Base-by-base conservation (phyloP, 2,888 invertebrate genomes). In the Oscheius sp. region DNA sequence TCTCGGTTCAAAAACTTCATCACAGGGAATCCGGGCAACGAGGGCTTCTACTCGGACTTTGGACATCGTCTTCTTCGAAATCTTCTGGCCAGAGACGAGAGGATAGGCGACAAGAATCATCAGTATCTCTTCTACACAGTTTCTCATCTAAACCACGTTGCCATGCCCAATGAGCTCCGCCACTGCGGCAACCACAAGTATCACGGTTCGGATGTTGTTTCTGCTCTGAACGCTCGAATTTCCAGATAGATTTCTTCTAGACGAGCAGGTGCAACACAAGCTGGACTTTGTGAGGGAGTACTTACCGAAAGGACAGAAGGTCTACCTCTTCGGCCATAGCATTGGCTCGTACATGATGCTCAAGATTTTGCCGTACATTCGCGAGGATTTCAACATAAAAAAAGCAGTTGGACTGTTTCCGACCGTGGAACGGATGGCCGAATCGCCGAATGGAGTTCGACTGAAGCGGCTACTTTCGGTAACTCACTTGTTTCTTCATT, bases 11-110 rank as follows among this genome's bases (percentile, higher is more conserved):
- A 42, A 21, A 10, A 42, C 9, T 3, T 58, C 10, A 10, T 68
- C 74, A 9, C 74, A 80, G 86, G 86, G 5, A 86, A 86, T 71
- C 86, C 86, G 1, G 86, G 86, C 37, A 86, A 86, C 79, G 86
- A 87, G 42, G 79, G 79, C 29, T 87, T 86, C 70, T 87, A 87
- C 70, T 80, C 83, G 1, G 81, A 85, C 58, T 87, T 87, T 60
- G 86, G 86, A 1, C 70, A 75, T 21, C 73, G 73, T 53, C 62
- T 87, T 1, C 70, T 86, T 4, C 65, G 74, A 37, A 83, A 81
- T 76, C 53, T 81, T 47, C 74, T 79, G 47, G 78, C 79, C 10
- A 60, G 81, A n/a, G 81, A 79, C 62, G 81, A 81, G 51, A 70
- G 81, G 10, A 72, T 81, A n/a, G 76, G 78, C 29, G 58, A 70